Evolutionary conservation across 2,888 invertebrate species (phyloP), one percentile per base, ranked within the genome.

Genomic region (Erannis defoliaria): DNA sequence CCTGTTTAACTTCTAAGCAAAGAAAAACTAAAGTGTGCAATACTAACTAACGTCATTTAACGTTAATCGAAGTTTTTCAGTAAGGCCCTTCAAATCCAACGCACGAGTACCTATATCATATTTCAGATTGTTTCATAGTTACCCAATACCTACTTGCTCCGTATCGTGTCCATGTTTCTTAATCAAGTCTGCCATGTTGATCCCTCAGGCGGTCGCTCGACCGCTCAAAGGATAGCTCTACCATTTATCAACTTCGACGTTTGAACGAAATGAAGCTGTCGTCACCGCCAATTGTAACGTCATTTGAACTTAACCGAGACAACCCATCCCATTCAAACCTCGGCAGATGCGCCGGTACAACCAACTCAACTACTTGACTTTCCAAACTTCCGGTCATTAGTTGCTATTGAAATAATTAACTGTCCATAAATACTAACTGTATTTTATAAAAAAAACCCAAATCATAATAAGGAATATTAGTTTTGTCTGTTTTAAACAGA

Each of bases 201-300:
- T 84, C 78, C 79, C 67, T 53, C 76, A 74, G 81, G 74, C 79
- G 80, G 76, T 77, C 67, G 23, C 56, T 16, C 64, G 76, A 78
- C 73, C 77, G 76, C 76, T 84, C 83, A 88, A 89, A 87, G 88
- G 82, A 75, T 70, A 60, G 68, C 73, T 73, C 74, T 67, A 64
- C 59, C 77, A 73, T 89, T 78, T 81, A 89, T 90, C 91, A 90
- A 86, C 82, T 88, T 91, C 82, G 89, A 88, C 88, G 82, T 81
- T 82, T 81, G 82, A 86, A 86, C 90, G 87, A 91, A 91, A 92
- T 93, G 92, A 92, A 92, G 90, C 92, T 88, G 93, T 93, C 90
- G 84, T 82, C 83, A 86, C 76, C 75, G 83, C 85, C 90, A 90
- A 93, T 92, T 93, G 93, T 93, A 90, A 86, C 85, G 93, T 91